Conservation (phyloP, 1,140 invertebrate species). For the Tetramorium parvispinum region DNA sequence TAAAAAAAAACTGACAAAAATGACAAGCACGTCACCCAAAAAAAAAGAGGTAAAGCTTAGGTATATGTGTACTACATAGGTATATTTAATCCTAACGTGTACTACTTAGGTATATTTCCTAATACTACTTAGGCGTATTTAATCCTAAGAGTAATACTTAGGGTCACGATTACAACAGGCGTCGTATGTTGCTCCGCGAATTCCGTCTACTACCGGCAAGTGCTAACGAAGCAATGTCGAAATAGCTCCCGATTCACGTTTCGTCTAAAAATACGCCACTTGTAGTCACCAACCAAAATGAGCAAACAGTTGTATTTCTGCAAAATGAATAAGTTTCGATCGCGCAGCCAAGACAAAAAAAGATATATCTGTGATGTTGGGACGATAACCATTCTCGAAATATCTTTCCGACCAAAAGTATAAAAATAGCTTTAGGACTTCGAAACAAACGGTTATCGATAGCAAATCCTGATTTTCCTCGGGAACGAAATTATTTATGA, state of each 20-base stretch:
- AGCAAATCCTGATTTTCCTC: neutral
- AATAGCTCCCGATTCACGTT: constrained; percentile 34
- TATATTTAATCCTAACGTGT: neutral
- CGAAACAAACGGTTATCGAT: neutral
- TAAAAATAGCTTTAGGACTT: neutral
- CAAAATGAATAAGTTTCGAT: neutral
- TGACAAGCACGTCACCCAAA: constrained; percentile 35
- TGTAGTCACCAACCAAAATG: neutral
- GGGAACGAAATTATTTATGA: neutral
- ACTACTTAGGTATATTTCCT: neutral
- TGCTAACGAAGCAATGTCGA: constrained; percentile 15
- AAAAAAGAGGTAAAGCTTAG: constrained; percentile 37
- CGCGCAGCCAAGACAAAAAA: neutral
- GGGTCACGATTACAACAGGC: neutral
- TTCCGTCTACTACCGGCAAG: constrained; percentile 37
- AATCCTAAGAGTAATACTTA: constrained; percentile 24
- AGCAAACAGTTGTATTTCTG: neutral
- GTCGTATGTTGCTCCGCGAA: constrained; percentile 21
- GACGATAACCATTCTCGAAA: constrained; percentile 9
- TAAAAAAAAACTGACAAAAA: neutral
- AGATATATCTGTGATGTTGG: neutral
- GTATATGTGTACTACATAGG: neutral
- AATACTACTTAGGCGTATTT: neutral
- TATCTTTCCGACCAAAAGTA: neutral
- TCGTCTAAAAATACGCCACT: constrained; percentile 32